Conservation (phyloP, 2,888 invertebrate genomes). For the Coelopa pilipes region DNA sequence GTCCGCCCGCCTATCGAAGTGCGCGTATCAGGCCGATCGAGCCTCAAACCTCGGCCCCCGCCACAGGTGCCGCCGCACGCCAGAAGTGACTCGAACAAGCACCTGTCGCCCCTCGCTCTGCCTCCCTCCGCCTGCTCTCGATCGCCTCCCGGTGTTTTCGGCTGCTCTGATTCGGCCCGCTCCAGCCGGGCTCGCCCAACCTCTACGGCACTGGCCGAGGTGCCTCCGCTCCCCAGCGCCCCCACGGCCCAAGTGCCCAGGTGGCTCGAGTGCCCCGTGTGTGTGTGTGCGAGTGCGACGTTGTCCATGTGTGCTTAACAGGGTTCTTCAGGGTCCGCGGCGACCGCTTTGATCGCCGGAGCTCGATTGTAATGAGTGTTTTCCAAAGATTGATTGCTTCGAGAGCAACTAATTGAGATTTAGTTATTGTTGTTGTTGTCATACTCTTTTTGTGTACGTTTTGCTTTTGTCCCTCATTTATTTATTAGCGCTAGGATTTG, state of each 20-base stretch:
- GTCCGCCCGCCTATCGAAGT: not conserved
- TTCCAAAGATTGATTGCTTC: conserved; percentile 34
- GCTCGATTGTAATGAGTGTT: conserved; percentile 17
- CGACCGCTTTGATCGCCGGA: conserved; percentile 14
- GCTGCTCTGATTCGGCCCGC: not conserved
- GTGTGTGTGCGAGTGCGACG: not conserved
- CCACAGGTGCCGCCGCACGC: no score
- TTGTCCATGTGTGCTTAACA: conserved; percentile 10
- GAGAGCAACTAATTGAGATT: conserved; percentile 37
- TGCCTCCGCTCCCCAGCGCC: no score
- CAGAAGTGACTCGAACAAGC: no score
- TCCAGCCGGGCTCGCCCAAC: not conserved
- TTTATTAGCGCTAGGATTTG: not conserved
- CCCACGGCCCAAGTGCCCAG: no score
- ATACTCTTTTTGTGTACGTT: no score
- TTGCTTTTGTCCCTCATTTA: not conserved
- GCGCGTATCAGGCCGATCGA: conserved; percentile 13
- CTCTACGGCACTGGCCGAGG: not conserved
- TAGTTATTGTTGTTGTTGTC: conserved; percentile 26
- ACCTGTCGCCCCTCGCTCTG: no score
- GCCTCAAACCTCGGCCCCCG: conserved; percentile 25
- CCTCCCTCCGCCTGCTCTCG: no score
- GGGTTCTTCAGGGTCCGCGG: conserved; percentile 12
- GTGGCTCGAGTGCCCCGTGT: conserved; percentile 11
- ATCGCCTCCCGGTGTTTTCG: not conserved